phyloP scores from a whole-genome alignment of 2,888 invertebrate species.

The Thymelicus sylvestris region DNA sequence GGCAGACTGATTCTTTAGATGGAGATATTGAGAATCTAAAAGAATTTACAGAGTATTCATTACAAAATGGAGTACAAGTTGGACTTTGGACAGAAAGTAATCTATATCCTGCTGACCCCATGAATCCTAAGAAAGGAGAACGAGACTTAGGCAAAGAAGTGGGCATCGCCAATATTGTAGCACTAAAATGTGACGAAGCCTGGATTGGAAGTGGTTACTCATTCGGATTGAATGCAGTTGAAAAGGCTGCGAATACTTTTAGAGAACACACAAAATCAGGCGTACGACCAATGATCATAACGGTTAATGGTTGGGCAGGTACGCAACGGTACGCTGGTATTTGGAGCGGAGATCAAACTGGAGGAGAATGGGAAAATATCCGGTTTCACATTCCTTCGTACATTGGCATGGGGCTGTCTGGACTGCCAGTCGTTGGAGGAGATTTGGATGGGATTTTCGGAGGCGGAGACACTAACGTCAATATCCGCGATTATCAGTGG shows the following conservation, averaged over 20 bases:
- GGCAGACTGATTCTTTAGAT: constrained; percentile 70
- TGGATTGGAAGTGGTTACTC: constrained; percentile 78
- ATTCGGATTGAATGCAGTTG: constrained; percentile 70
- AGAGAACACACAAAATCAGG: constrained; percentile 52
- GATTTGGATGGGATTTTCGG: constrained; percentile 78
- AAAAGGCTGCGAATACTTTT: constrained; percentile 67
- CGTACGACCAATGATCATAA: constrained; percentile 67
- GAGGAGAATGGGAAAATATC: constrained; percentile 79
- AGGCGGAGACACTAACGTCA: constrained; percentile 64
- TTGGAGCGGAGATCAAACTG: constrained; percentile 77
- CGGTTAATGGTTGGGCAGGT: constrained; percentile 79
- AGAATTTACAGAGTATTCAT: constrained; percentile 66
- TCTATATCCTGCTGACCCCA: constrained; percentile 67
- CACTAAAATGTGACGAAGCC: constrained; percentile 77
- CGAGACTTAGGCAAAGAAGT: constrained; percentile 73
- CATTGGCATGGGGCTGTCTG: constrained; percentile 74
- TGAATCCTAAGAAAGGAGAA: constrained; percentile 74
- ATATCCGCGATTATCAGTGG: constrained; percentile 77
- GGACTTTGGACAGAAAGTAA: constrained; percentile 77
- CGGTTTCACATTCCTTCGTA: constrained; percentile 78
- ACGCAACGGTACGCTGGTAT: constrained; percentile 74
- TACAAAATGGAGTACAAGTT: constrained; percentile 66
- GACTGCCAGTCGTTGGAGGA: constrained; percentile 71
- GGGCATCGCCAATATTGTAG: constrained; percentile 64
- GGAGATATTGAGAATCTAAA: constrained; percentile 74